Evolutionary conservation across 2,113 vertebrate genomes (phyloP).

Genomic region (Theristicus caerulescens): DNA sequence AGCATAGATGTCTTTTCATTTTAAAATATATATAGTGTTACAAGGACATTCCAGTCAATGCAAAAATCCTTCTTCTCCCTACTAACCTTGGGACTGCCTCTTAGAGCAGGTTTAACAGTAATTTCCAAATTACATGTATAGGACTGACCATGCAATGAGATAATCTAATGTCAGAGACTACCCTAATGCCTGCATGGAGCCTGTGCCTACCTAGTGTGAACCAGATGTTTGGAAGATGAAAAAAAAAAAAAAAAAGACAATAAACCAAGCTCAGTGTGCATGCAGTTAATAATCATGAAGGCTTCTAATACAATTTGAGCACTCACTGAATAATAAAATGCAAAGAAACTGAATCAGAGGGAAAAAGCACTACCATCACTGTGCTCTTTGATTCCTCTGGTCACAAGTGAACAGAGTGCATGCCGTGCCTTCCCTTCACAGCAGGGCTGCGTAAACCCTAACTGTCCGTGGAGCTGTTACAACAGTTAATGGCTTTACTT

Average conservation of each 20-base stretch:
- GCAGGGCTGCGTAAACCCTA: background rate
- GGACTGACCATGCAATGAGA: background rate
- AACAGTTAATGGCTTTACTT: background rate
- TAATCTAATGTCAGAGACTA: background rate
- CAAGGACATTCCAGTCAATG: background rate
- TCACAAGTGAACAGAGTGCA: background rate
- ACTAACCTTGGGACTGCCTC: background rate
- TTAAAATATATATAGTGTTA: background rate
- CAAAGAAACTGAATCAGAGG: background rate
- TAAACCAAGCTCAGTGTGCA: background rate
- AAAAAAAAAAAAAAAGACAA: background rate
- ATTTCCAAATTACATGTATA: background rate
- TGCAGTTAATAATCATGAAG: background rate
- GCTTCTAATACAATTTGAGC: background rate
- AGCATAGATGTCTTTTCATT: background rate
- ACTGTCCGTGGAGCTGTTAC: background rate
- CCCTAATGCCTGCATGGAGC: too few species aligned
- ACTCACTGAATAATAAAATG: background rate
- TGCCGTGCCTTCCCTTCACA: accelerated
- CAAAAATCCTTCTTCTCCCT: background rate
- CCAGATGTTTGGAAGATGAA: background rate
- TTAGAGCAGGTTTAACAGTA: background rate
- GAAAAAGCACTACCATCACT: background rate
- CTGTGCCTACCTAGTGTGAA: background rate
- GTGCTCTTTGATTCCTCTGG: background rate